These are phyloP conservation scores for Linnaemya tessellans DNA, from an alignment of 2,888 invertebrate species.

Conservation along the genomic window DNA sequence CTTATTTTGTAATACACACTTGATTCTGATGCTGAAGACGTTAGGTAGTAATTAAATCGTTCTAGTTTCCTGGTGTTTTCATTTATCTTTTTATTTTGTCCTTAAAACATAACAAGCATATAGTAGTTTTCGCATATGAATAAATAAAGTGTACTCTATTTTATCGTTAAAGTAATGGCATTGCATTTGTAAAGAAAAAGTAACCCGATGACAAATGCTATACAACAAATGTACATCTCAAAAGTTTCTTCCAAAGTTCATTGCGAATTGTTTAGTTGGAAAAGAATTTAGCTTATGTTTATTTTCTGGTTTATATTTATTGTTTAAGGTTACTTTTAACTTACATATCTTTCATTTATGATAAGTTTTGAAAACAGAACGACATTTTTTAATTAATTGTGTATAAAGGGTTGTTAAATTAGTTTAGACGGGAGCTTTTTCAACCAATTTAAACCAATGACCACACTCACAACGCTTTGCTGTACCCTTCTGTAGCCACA, in stretches of 20 bases:
- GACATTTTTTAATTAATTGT: constrained; percentile 73
- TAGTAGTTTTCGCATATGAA: constrained; percentile 25
- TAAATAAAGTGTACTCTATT: constrained; percentile 22
- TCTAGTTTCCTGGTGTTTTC: constrained; percentile 19
- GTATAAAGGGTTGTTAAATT: constrained; percentile 49
- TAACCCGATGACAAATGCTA: constrained; percentile 49
- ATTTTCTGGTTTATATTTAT: constrained; percentile 76
- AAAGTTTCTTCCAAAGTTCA: background rate
- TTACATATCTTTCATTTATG: constrained; percentile 75
- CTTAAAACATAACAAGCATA: constrained; percentile 65
- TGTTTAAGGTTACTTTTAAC: constrained; percentile 79
- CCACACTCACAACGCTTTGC: constrained; percentile 98
- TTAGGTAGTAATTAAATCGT: background rate
- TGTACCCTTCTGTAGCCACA: constrained; percentile 95
- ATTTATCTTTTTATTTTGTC: constrained; percentile 33
- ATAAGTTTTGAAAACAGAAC: constrained; percentile 67
- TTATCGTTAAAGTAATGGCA: constrained; percentile 42
- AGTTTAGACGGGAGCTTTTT: constrained; percentile 88
- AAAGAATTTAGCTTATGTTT: constrained; percentile 69
- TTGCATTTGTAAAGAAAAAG: constrained; percentile 61
- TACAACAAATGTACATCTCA: background rate
- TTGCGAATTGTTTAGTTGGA: constrained; percentile 25
- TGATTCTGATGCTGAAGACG: constrained; percentile 1
- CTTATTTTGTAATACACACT: constrained; percentile 40
- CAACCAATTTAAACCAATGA: constrained; percentile 96